Evolutionary conservation across 2,888 invertebrate genomes (phyloP).

Genomic region (Drosophila monieri): DNA sequence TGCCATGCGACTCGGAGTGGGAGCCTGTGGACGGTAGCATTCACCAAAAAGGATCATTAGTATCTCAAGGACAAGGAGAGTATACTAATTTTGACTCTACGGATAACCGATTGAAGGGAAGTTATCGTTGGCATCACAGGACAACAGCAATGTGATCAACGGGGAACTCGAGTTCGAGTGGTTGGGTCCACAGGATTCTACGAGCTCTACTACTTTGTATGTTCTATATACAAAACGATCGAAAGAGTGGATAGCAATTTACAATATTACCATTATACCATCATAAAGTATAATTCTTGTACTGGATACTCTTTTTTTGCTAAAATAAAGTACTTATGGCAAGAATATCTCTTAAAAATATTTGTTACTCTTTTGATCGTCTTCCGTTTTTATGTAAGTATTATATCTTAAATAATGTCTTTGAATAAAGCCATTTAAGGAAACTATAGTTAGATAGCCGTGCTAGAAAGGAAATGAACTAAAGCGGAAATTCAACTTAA

Average conservation of each 20-base stretch:
- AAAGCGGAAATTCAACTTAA: slow-evolving; percentile 51
- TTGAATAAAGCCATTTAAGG: slow-evolving; percentile 21
- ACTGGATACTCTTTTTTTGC: too few species aligned
- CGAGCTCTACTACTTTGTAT: slow-evolving; percentile 24
- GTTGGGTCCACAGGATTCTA: neutral
- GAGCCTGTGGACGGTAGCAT: slow-evolving; percentile 45
- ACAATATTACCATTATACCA: neutral
- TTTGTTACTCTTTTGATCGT: slow-evolving; percentile 1
- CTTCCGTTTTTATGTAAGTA: neutral
- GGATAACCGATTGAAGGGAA: slow-evolving; percentile 44
- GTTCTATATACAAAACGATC: slow-evolving; percentile 4
- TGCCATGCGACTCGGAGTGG: slow-evolving; percentile 87
- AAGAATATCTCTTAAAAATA: neutral
- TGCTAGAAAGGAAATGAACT: slow-evolving; percentile 50
- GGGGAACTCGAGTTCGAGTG: slow-evolving; percentile 13
- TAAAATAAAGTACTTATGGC: too few species aligned
- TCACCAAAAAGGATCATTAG: slow-evolving; percentile 3
- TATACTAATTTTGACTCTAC: slow-evolving; percentile 14
- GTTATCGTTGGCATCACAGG: slow-evolving; percentile 41
- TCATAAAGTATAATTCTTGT: too few species aligned
- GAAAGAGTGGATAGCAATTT: neutral
- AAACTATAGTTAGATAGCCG: slow-evolving; percentile 48
- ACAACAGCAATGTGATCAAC: slow-evolving; percentile 41
- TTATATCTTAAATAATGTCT: neutral
- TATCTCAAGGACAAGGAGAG: neutral